Evolutionary conservation across 2,888 invertebrate genomes (phyloP).

Genomic region (Chironomus riparius): DNA sequence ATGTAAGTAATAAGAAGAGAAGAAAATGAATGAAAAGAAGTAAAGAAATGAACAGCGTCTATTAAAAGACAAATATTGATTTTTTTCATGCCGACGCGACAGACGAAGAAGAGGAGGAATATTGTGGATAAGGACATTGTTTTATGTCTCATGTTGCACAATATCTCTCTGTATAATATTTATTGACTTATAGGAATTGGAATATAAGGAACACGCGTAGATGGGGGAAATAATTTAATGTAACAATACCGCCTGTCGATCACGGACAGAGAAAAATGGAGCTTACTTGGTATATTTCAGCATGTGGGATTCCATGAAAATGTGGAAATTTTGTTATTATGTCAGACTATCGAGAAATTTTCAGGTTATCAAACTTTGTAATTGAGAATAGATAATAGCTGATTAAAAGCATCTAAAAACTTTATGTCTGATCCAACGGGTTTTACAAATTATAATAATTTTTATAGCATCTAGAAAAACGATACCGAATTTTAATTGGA

Average conservation of each 20-base stretch:
- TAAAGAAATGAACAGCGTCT: background rate
- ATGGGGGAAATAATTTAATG: background rate
- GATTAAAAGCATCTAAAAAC: too few relatives aligned
- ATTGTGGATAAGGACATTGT: background rate
- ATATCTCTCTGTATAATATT: background rate
- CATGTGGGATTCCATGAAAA: too few relatives aligned
- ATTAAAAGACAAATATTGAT: background rate
- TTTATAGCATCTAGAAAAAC: too few relatives aligned
- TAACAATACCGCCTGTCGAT: conserved; percentile 2
- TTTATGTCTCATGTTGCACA: background rate
- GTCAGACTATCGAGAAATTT: background rate
- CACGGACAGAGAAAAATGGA: background rate
- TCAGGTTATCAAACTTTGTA: too few relatives aligned
- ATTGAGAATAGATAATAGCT: too few relatives aligned
- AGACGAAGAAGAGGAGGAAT: background rate
- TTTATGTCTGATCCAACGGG: too few relatives aligned
- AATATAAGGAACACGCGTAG: too few relatives aligned
- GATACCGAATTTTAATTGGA: too few relatives aligned
- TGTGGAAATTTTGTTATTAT: background rate
- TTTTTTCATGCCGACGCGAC: conserved; percentile 12
- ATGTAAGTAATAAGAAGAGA: background rate
- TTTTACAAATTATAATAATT: too few relatives aligned
- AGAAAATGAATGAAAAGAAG: background rate
- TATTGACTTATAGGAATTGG: too few relatives aligned
- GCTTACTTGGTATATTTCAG: background rate